phyloP scores from a whole-genome alignment of 2,113 vertebrate species.

The Dicentrarchus labrax region DNA sequence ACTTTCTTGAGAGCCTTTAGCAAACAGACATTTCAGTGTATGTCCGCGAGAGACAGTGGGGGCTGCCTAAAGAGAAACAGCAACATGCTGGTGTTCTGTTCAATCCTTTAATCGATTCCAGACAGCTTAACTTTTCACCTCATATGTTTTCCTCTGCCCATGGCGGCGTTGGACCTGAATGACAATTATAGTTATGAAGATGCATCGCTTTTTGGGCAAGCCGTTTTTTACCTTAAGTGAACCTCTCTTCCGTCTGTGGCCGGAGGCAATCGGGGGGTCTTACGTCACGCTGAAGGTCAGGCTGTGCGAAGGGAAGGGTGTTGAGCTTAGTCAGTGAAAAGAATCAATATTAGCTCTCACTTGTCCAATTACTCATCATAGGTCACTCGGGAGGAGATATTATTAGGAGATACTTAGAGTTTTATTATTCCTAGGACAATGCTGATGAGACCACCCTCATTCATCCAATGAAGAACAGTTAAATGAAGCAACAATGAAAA shows the following conservation, averaged over 20 bases:
- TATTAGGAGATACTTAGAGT: slow-evolving; percentile 57
- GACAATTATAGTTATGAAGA: slow-evolving; percentile 45
- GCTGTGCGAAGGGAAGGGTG: slow-evolving; percentile 26
- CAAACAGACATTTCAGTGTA: neutral
- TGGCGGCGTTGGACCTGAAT: slow-evolving; percentile 20
- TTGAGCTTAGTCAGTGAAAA: slow-evolving; percentile 50
- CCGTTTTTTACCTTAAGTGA: slow-evolving; percentile 31
- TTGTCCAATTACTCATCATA: slow-evolving; percentile 57
- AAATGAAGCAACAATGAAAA: slow-evolving; percentile 70
- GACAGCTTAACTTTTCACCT: slow-evolving; percentile 64
- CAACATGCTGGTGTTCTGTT: neutral
- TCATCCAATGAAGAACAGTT: slow-evolving; percentile 56
- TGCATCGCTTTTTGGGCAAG: slow-evolving; percentile 23
- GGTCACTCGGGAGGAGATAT: slow-evolving; percentile 60
- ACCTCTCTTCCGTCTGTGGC: slow-evolving; percentile 1
- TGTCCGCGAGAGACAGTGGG: neutral
- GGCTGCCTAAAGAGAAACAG: slow-evolving; percentile 13
- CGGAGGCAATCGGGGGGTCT: slow-evolving; percentile 1
- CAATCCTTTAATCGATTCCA: slow-evolving; percentile 49
- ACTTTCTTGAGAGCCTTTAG: slow-evolving; percentile 2
- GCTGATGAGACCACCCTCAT: slow-evolving; percentile 64
- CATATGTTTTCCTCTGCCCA: neutral
- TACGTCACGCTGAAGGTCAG: slow-evolving; percentile 57
- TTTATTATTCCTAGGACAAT: slow-evolving; percentile 60
- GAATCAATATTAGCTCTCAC: slow-evolving; percentile 58